Base-by-base conservation (phyloP, 2,888 invertebrate genomes). In the Platycnemis pennipes region DNA sequence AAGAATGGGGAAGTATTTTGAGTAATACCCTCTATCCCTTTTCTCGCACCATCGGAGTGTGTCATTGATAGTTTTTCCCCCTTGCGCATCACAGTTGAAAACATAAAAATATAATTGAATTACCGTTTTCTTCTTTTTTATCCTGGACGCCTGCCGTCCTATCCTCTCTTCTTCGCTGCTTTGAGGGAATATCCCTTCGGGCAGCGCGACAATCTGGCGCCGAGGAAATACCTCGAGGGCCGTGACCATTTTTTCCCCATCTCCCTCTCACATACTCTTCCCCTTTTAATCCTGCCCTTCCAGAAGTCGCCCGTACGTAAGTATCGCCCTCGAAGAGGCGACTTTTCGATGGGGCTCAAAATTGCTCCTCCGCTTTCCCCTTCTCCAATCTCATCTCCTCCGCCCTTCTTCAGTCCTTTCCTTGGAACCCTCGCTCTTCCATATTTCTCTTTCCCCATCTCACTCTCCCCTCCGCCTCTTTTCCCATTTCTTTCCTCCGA, bases 121-220 rank as follows among this genome's bases (percentile, higher is more conserved):
- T 31, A 37, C 37, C 37, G 11, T 13, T 37, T 37, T 0, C 3
- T 49, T 49, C 49, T 56, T 19, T 63, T 63, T 63, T 26, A 26
- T 37, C 37, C 26, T 37, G 45, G 26, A 87, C 26, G 77, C 37
- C 37, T 2, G 37, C 11, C 46, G 5, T 45, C 22, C 87, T 26
- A 45, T 44, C n/a, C 45, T 5, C 85, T 85, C 85, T 37, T n/a
- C 11, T 37, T 4, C 37, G 77, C 46, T n/a, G 26, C 13, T 13
- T 45, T n/a, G 87, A n/a, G 26, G 87, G 45, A 46, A 87, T 87
- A 46, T 87, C 87, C 87, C 45, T 22, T 87, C 45, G 45, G 87
- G n/a, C 46, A 44, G 45, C 87, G 87, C 87, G 87, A 87, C 87
- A 46, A 87, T 87, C 87, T 46, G 87, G 87, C 87, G n/a, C 87